These are phyloP conservation scores for Chamaetylas fuelleborni DNA, from an alignment of 2,113 vertebrate genomes.

Conservation along the genomic window DNA sequence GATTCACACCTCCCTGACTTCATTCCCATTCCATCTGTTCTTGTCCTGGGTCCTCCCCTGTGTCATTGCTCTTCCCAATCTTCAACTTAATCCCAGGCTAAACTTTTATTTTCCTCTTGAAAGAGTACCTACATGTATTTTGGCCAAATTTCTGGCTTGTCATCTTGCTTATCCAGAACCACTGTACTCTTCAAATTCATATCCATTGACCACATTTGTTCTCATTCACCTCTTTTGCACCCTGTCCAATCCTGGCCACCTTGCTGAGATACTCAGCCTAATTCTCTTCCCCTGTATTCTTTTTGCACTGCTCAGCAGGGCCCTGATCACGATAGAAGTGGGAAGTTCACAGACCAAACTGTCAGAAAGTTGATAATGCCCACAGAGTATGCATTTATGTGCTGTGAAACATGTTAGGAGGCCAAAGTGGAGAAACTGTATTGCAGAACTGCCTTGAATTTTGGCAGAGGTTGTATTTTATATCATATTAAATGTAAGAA, in stretches of 20 bases:
- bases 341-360: neutral
- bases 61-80: neutral
- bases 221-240: neutral
- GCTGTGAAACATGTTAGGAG: conserved; percentile 14
- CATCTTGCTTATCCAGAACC: neutral
- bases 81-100: neutral
- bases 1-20: neutral
- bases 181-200: neutral
- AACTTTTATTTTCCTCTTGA: neutral
- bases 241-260: neutral
- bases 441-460: neutral
- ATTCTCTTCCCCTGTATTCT: neutral
- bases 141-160: neutral
- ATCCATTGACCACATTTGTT: neutral
- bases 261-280: neutral
- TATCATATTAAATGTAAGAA: neutral
- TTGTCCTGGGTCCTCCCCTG: neutral
- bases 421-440: neutral
- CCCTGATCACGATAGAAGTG: neutral
- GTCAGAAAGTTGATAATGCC: conserved; percentile 9
- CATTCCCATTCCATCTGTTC: neutral
- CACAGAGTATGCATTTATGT: neutral
- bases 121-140: neutral
- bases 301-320: neutral
- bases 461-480: neutral